phyloP scores from a whole-genome alignment of 2,888 invertebrate species.

The Synanthedon myopaeformis region DNA sequence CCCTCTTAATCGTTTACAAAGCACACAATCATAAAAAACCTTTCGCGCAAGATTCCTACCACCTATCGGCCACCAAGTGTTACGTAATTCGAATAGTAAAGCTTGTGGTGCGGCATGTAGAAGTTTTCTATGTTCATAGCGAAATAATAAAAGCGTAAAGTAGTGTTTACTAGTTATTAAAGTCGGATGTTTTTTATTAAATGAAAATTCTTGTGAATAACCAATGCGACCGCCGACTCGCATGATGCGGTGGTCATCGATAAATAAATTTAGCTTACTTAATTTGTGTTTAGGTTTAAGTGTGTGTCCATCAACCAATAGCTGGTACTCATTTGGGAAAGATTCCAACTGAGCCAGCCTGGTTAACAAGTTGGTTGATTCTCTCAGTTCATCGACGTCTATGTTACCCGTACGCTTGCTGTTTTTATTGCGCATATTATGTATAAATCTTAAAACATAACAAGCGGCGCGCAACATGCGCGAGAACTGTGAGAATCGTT shows the following conservation, averaged over 20 bases:
- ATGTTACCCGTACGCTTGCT: neutral
- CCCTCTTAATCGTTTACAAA: too few species aligned
- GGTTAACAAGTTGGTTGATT: neutral
- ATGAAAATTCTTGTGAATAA: slow-evolving; percentile 2
- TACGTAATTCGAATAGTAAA: too few species aligned
- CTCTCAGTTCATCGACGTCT: neutral
- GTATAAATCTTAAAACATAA: slow-evolving; percentile 5
- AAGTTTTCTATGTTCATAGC: too few species aligned
- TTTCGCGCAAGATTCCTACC: too few species aligned
- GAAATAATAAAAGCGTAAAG: too few species aligned
- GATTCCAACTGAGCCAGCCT: neutral
- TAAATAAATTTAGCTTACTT: neutral
- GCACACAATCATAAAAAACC: too few species aligned
- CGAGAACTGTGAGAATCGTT: slow-evolving; percentile 5
- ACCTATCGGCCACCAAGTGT: too few species aligned
- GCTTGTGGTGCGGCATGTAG: too few species aligned
- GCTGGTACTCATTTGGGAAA: neutral
- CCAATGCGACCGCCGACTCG: slow-evolving; percentile 4
- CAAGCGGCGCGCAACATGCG: slow-evolving; percentile 4
- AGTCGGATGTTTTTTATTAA: slow-evolving; percentile 7
- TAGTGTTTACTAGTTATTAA: slow-evolving; percentile 6
- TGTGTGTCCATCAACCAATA: neutral
- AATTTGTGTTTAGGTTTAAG: neutral
- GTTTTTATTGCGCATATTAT: slow-evolving; percentile 2
- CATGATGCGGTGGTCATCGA: slow-evolving; percentile 2